Base-by-base conservation (phyloP, 1,140 invertebrate genomes). In the Hyles euphorbiae region DNA sequence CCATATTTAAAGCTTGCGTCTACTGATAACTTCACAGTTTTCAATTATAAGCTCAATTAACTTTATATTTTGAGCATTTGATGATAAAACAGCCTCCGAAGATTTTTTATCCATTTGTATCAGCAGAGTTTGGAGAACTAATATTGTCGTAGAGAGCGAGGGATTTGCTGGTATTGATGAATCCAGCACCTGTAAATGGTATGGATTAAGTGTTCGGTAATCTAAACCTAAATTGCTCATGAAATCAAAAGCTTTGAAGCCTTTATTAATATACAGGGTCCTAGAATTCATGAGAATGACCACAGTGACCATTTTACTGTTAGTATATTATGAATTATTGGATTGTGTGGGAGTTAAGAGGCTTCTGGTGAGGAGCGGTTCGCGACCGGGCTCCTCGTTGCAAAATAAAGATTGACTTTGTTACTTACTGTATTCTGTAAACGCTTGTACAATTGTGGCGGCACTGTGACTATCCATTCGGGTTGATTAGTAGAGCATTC, bases 391-490 rank as follows among this genome's bases (percentile, higher is more conserved):
- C 8, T 36, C 36, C 8, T 5, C 8, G 36, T 22, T 22, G 22
- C 22, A 22, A 22, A 22, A 22, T 22, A 22, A 40, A 40, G 8
- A 40, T 40, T 40, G 2, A 22, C n/a, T n/a, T 52, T 45, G 33
- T 33, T 43, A 70, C 69, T 58, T 67, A 86, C 85, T 56, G 76
- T 81, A 45, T 72, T 81, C 36, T 82, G 78, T 47, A 88, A 58
- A 9, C 79, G 79, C 58, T 83, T 82, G 59, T 83, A 85, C 5
- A 88, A 69, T 49, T 86, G 76, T 12, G 85, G 83, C 49, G 83
- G 73, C 48, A 88, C 63, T 8, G 77, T 70, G 0, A 83, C 85
- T 50, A 86, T 85, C 83, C 81, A 85, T 58, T 86, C 81, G 2
- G 76, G 63, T 52, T 78, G 81, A 67, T 85, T 83, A 40, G 47